Evolutionary conservation across 2,113 vertebrate genomes (phyloP), one percentile per base, ranked within the genome.

Genomic region (Eretmochelys imbricata): DNA sequence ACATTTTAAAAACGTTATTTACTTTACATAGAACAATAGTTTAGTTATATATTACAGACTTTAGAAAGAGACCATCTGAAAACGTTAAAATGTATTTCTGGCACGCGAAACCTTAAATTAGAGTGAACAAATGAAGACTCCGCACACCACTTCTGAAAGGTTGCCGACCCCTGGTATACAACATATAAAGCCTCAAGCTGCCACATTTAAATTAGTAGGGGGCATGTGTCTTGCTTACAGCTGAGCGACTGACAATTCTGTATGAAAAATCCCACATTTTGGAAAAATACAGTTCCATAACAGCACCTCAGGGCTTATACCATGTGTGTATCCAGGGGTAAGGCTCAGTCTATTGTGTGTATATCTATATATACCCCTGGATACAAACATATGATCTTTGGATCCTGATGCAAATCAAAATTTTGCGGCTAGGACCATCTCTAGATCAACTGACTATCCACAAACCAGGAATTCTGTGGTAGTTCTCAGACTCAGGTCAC

Each of bases 401-500:
- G 50, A 22, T 87, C 48, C 27, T 38, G 89, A 78, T 6, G 84
- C 27, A 85, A 88, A 93, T 85, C 89, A 86, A 93, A 85, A 87
- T 4, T 62, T 82, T 35, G 59, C 48, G 78, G 54, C 9, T 0
- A 1, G 25, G 42, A 81, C 59, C 35, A 62, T 84, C 13, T 29
- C 12, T 24, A 78, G 42, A 48, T 48, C 25, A 48, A 46, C 22
- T 25, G 75, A 78, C 13, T 38, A 22, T 51, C 46, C 27, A 62
- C 22, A 86, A 49, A 72, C 9, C 35, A 22, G 35, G 62, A 48
- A 51, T 76, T 86, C 85, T 86, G 80, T 51, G 42, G 69, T 29
- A 59, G 8, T 50, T n/a, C 31, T 29, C 91, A 89, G 96, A 96
- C 92, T 96, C 94, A 59, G 35, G 55, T 80, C 1, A 8, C 80